Evolutionary conservation across 92 coral and sea anemone species (phyloP).

Genomic region (Palythoa grandis): DNA sequence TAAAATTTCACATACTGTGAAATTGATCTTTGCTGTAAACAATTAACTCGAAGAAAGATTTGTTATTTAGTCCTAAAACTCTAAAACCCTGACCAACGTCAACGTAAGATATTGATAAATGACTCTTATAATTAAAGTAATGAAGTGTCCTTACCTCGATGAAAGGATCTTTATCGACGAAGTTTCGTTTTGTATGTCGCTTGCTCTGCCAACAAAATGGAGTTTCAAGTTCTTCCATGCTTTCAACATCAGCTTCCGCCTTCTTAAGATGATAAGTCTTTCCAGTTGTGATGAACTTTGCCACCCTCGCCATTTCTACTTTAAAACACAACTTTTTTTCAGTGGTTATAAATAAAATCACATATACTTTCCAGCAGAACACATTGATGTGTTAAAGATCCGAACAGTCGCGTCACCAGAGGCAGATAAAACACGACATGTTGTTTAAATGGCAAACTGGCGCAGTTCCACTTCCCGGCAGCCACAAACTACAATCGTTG

Average conservation of each 20-base stretch:
- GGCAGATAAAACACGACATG: neutral
- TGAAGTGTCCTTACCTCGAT: constrained; percentile 7
- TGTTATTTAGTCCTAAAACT: neutral
- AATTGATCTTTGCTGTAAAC: neutral
- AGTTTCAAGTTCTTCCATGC: neutral
- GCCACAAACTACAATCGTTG: neutral
- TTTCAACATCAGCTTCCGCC: neutral
- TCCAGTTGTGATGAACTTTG: neutral
- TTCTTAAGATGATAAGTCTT: constrained; percentile 4
- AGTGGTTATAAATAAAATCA: neutral
- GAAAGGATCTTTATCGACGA: neutral
- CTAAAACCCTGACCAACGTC: neutral
- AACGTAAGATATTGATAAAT: neutral
- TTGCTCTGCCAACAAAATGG: neutral
- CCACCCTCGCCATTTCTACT: neutral
- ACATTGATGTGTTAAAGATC: neutral
- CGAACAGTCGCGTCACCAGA: neutral
- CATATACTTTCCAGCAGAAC: neutral
- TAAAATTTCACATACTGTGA: neutral
- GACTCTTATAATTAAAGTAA: neutral
- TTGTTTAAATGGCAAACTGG: neutral
- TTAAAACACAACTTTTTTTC: neutral
- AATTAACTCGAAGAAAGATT: neutral
- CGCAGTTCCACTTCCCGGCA: neutral
- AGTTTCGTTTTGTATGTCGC: neutral